These are phyloP conservation scores for Genyomyrus donnyi DNA, from an alignment of 2,113 vertebrate genomes.

Conservation along the genomic window DNA sequence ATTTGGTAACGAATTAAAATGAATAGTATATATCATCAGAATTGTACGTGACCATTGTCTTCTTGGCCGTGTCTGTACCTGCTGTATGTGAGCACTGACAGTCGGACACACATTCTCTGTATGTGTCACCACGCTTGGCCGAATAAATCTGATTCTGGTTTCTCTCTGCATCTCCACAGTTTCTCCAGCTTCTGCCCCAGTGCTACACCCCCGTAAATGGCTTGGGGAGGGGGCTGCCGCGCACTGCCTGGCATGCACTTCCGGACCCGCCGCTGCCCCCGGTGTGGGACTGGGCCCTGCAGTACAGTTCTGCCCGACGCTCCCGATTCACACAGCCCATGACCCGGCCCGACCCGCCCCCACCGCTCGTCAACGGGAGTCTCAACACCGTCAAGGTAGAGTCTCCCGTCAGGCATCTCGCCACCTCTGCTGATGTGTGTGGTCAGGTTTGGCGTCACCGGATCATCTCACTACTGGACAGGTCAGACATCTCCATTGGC, in stretches of 20 bases:
- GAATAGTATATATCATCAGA: not conserved
- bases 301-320: conserved; percentile 63
- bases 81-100: not conserved
- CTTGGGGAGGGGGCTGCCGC: conserved; percentile 48
- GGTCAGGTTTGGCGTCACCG: not conserved
- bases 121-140: not conserved
- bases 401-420: conserved; percentile 51
- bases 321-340: conserved; percentile 66
- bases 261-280: conserved; percentile 46
- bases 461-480: not conserved
- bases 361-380: conserved; percentile 51
- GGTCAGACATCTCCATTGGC: not conserved
- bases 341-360: conserved; percentile 26
- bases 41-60: not conserved
- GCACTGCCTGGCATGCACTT: conserved; percentile 37
- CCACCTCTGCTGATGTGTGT: not conserved
- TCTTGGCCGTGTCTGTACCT: not conserved
- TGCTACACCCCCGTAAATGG: conserved; percentile 67
- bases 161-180: not conserved
- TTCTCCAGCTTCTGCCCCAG: conserved; percentile 59
- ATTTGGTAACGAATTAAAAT: not conserved
- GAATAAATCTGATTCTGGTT: not conserved
- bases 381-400: conserved; percentile 43
- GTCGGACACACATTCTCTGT: not conserved
- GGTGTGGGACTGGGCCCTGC: conserved; percentile 81